Conservation (phyloP, 2,113 vertebrate species). For the Pelecanus crispus region DNA sequence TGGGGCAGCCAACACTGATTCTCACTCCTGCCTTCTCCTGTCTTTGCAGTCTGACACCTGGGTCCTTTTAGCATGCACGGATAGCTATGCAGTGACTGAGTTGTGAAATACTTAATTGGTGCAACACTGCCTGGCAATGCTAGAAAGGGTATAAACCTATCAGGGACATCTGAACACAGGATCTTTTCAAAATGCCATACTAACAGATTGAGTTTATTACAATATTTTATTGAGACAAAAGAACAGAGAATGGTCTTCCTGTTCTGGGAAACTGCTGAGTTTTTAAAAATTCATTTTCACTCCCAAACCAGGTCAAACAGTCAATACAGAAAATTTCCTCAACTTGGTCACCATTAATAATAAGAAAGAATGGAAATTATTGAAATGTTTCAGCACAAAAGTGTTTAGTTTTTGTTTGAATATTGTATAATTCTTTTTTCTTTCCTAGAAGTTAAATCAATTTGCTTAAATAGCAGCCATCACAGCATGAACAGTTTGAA, state of each 20-base stretch:
- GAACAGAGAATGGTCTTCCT: not conserved
- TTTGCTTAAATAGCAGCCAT: not conserved
- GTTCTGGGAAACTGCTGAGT: not conserved
- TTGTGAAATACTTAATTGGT: not conserved
- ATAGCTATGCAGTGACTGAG: not conserved
- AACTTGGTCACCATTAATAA: not conserved
- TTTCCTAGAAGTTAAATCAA: not conserved
- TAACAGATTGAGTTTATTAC: not conserved
- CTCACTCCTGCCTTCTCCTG: not conserved
- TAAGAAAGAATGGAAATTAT: not conserved
- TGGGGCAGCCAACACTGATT: not conserved
- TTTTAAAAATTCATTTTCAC: not conserved
- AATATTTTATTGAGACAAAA: not conserved
- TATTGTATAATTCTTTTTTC: not conserved
- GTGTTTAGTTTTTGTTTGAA: not conserved
- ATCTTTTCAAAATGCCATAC: not conserved
- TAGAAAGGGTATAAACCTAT: not conserved
- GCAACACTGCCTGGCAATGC: not conserved
- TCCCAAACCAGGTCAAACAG: not conserved
- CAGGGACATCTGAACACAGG: not conserved
- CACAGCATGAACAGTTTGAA: not conserved
- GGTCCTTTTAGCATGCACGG: not conserved
- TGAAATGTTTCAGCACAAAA: not conserved
- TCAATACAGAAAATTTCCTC: not conserved
- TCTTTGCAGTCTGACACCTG: not conserved